Conservation (phyloP, 1,140 invertebrate species). For the honey bee (Apis mellifera) region DNA sequence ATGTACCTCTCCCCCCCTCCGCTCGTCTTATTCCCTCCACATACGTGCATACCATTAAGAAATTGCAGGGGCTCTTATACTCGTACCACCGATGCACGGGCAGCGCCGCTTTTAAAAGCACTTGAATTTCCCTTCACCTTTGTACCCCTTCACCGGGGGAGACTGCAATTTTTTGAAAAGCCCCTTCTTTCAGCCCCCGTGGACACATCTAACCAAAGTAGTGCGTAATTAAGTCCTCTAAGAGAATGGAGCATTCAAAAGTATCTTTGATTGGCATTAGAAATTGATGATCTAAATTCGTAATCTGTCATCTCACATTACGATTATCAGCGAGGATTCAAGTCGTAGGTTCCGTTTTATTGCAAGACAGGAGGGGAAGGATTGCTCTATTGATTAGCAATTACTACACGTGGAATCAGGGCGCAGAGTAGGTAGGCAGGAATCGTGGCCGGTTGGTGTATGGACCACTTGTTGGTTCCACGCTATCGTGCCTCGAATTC, state of each 20-base stretch:
- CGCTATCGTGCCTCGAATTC: conserved; percentile 75
- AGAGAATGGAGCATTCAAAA: too few species aligned
- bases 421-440: conserved; percentile 65
- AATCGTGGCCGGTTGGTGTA: conserved; percentile 73
- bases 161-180: conserved; percentile 19
- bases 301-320: not conserved
- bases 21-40: conserved; percentile 35
- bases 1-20: too few species aligned
- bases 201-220: not conserved
- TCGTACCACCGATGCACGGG: conserved; percentile 9
- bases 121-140: conserved; percentile 13
- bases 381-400: conserved; percentile 76
- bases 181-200: too few species aligned
- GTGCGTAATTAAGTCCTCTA: not conserved
- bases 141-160: not conserved
- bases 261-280: too few species aligned
- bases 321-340: conserved; percentile 15
- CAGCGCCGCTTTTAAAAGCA: conserved; percentile 29
- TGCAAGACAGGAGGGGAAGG: conserved; percentile 56
- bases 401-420: conserved; percentile 77
- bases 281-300: too few species aligned
- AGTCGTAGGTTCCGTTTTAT: conserved; percentile 61
- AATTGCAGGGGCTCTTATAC: conserved; percentile 27
- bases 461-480: conserved; percentile 79
- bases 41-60: conserved; percentile 48